These are phyloP conservation scores for Neodiprion fabricii DNA, from an alignment of 1,140 invertebrate species.

Conservation along the genomic window DNA sequence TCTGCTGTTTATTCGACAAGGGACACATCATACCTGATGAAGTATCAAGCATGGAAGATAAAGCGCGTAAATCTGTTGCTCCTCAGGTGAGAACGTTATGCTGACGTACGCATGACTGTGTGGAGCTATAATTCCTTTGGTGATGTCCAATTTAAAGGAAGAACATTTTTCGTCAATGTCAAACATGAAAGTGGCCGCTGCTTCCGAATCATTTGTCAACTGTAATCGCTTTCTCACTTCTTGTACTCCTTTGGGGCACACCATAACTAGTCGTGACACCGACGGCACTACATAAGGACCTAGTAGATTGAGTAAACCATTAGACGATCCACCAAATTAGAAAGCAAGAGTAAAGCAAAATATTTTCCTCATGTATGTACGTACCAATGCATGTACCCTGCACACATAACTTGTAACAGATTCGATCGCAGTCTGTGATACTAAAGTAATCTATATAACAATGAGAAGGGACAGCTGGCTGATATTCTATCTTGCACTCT, in stretches of 20 bases:
- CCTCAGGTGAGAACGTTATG: conserved; percentile 36
- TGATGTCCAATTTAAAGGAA: conserved; percentile 38
- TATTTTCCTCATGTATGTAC: background rate
- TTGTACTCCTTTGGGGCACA: conserved; percentile 15
- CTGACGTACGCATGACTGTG: conserved; percentile 33
- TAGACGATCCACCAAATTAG: background rate
- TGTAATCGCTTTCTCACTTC: conserved; percentile 36
- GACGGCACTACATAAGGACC: background rate
- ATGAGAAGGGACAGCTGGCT: conserved; percentile 28
- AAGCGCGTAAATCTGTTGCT: conserved; percentile 33
- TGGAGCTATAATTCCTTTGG: conserved; percentile 34
- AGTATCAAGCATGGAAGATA: conserved; percentile 35
- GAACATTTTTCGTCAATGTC: conserved; percentile 36
- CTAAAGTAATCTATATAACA: conserved; percentile 46
- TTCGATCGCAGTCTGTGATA: conserved; percentile 29
- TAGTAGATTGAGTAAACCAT: background rate
- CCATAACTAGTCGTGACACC: background rate
- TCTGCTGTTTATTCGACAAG: background rate
- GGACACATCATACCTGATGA: conserved; percentile 5
- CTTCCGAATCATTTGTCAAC: conserved; percentile 40
- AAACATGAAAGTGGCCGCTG: conserved; percentile 40
- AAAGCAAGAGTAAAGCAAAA: background rate
- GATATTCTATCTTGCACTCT: conserved; percentile 40
- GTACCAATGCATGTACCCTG: conserved; percentile 38
- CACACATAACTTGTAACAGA: conserved; percentile 31